Evolutionary conservation across 1,140 invertebrate genomes (phyloP), one percentile per base, ranked within the genome.

Genomic region (Capitella teleta): DNA sequence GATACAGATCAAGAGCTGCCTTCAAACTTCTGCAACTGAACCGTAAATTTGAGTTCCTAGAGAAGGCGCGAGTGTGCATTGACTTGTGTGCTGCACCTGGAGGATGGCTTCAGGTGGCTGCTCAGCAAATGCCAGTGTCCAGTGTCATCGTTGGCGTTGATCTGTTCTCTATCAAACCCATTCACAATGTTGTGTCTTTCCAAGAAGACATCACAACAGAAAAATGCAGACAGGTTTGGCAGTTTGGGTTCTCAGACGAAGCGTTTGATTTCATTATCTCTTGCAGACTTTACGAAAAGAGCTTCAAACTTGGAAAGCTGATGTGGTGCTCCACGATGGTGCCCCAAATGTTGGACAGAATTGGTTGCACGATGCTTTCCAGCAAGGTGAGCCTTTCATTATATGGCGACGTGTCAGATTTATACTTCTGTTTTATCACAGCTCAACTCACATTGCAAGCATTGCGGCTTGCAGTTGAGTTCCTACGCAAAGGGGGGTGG

Each of bases 101-200:
- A 68, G 95, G 96, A 61, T 99, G 96, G 96, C 90, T 98, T 81
- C 96, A 99, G 77, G 95, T 98, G n/a, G 94, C 93, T 36, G 83
- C 86, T 62, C 84, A 98, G 67, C 91, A 95, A 69, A 98, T 98
- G 88, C 94, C 95, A 0, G 80, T 97, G 0, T 96, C 93, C 0
- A 94, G 90, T 64, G 76, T 98, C 36, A 87, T 98, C 4, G 78
- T 98, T 47, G 84, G 91, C 54, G 83, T 99, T 23, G 96, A 99
- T 80, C 79, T 99, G 57, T 95, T 85, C 57, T 89, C 94, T 0
- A 99, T 99, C 44, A 91, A 87, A 64, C 79, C 87, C 2, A 84
- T 99, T 48, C 81, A 84, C 1, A 91, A 91, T 28, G 92, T 89
- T 60, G 89, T 93, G 30, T 81, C 82, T 50, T 66, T 98, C 3